A percentile compares a stretch with the other conserved stretches of the same genome.
Evolutionary conservation across 2,113 vertebrate genomes (phyloP).

Genomic region (Apus apus): DNA sequence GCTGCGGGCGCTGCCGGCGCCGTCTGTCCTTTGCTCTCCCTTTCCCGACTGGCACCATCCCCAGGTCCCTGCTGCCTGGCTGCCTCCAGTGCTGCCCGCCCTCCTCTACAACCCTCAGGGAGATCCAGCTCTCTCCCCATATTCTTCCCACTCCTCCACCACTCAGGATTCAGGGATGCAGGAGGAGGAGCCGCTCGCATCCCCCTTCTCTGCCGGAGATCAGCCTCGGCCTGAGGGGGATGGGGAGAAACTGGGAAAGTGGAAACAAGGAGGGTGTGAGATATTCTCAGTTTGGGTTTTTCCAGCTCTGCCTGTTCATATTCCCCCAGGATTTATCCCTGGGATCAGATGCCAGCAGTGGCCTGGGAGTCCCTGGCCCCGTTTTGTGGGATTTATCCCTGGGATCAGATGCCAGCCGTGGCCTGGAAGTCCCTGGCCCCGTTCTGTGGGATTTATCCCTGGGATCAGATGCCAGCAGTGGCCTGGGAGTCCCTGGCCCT

Average conservation of each 20-base stretch:
- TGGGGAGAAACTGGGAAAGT: not conserved
- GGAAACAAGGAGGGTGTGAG: not conserved
- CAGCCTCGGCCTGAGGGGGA: not conserved
- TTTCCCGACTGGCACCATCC: fast-evolving
- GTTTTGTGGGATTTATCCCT: not conserved
- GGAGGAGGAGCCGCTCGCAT: not conserved
- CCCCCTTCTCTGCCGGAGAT: fast-evolving
- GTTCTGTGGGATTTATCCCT: not conserved
- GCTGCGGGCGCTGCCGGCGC: not conserved
- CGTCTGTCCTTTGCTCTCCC: constrained; percentile 36
- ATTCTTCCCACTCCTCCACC: fast-evolving
- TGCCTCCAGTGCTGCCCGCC: not conserved
- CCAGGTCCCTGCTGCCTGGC: not conserved
- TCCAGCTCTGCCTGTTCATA: not conserved
- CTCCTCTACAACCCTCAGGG: fast-evolving
- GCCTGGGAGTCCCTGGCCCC: not conserved
- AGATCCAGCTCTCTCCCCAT: not conserved
- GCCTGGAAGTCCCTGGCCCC: not conserved
- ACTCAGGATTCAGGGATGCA: fast-evolving
- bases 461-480: not conserved
- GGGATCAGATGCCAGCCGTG: not conserved
- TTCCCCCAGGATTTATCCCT: not conserved
- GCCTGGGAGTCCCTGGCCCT: not conserved
- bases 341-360: not conserved
- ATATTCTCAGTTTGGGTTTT: not conserved